phyloP scores from a whole-genome alignment of 2,797 vertebrate genomes.

The Momotus momota region DNA sequence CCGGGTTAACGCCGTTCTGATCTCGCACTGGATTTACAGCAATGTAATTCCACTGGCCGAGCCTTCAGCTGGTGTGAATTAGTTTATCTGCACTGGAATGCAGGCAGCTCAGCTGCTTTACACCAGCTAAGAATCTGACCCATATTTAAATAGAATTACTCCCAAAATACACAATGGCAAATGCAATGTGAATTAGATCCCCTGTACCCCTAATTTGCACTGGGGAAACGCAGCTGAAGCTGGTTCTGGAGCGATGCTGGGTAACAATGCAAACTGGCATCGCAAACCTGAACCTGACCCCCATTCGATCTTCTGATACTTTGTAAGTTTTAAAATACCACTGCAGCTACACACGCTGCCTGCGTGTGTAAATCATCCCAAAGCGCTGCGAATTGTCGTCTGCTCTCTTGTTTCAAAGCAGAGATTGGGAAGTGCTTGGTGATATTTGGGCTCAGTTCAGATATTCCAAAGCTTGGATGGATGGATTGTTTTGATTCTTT shows the following conservation, averaged over 20 bases:
- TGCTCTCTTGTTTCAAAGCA: constrained; percentile 76
- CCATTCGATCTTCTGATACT: constrained; percentile 1
- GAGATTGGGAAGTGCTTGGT: constrained; percentile 71
- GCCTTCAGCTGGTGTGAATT: constrained; percentile 69
- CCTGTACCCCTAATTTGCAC: neutral
- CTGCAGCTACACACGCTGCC: constrained; percentile 8
- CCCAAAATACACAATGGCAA: constrained; percentile 33
- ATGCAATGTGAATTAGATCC: neutral
- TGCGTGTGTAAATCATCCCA: constrained; percentile 55
- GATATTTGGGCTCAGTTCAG: constrained; percentile 75
- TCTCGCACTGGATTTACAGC: constrained; percentile 59
- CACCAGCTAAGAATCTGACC: constrained; percentile 69
- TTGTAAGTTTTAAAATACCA: constrained; percentile 30
- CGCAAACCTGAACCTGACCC: constrained; percentile 61
- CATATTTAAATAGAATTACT: constrained; percentile 56
- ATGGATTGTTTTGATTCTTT: constrained; percentile 81
- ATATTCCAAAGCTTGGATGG: constrained; percentile 75
- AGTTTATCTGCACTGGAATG: constrained; percentile 71
- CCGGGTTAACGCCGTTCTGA: constrained; percentile 64
- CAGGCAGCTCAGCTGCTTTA: constrained; percentile 64
- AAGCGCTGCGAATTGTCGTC: constrained; percentile 42
- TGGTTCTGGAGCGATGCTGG: neutral
- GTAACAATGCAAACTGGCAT: neutral
- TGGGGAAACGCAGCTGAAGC: neutral
- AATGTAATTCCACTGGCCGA: constrained; percentile 51